Percentiles rank a stretch among this genome's conserved stretches.
phyloP scores from a whole-genome alignment of 2,888 invertebrate species.

The Athalia cordata region DNA sequence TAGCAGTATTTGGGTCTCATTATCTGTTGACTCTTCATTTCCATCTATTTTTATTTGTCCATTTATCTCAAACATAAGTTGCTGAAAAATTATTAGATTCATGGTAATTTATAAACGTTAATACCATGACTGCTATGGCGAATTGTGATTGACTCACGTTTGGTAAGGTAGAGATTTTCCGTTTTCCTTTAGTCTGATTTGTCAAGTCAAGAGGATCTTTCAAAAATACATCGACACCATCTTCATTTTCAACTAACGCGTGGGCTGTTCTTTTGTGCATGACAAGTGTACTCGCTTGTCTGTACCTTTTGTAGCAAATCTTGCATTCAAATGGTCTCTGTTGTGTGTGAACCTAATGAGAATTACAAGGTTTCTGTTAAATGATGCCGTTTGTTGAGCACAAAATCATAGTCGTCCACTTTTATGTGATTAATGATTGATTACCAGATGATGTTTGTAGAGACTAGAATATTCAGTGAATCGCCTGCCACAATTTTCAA shows the following conservation, averaged over 20 bases:
- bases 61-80: constrained; percentile 57
- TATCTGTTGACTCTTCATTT: constrained; percentile 59
- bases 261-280: constrained; percentile 80
- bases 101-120: neutral
- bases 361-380: neutral
- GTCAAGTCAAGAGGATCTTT: constrained; percentile 46
- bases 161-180: constrained; percentile 47
- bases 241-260: constrained; percentile 72
- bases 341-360: constrained; percentile 75
- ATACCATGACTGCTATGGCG: neutral
- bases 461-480: constrained; percentile 84
- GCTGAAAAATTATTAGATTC: constrained; percentile 37
- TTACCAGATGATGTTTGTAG: constrained; percentile 79
- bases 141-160: constrained; percentile 48
- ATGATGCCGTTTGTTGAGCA: neutral
- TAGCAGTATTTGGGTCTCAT: constrained; percentile 67
- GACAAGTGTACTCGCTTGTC: constrained; percentile 78
- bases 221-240: constrained; percentile 69
- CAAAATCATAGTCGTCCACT: neutral
- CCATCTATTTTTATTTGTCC: constrained; percentile 60
- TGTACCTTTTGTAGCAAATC: constrained; percentile 77
- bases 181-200: constrained; percentile 43
- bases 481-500: constrained; percentile 78
- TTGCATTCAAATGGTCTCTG: constrained; percentile 78
- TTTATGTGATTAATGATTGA: too few species aligned